Base-by-base conservation (phyloP, 2,797 vertebrate genomes). In the Danio choprae region DNA sequence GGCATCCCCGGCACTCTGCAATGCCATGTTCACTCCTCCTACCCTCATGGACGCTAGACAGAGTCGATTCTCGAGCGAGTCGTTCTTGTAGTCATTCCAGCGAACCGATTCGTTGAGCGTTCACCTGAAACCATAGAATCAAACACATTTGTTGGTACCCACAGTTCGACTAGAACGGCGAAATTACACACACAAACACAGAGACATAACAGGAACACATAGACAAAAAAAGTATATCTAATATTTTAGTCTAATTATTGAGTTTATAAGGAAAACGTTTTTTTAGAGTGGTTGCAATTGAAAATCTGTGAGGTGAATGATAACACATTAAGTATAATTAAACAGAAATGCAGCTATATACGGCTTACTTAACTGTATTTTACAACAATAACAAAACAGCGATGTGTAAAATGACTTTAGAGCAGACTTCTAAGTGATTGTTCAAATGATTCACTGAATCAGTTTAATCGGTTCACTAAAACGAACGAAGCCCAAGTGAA, bases 1-100 rank as follows among this genome's bases (percentile, higher is more conserved):
- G 77, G 84, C 80, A 77, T 86, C 84, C 80, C 79, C 84, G 81
- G 84, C 74, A 81, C 79, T 77, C 82, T 80, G 79, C 84, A 82
- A 83, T 83, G 81, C 81, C 84, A 83, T 83, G 53, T 80, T 82
- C 82, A 84, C 82, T 84, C 81, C 83, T 84, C 81, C 74, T 64
- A 67, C 64, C 48, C 77, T 63, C 64, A 55, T 64, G 70, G 44
- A 74, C 78, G 20, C 36, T 44, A 50, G 41, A 11, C 18, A 43
- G 48, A 79, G 4, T 36, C 77, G 68, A 79, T 43, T 72, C 68
- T 7, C 18, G 4, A 72, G 7, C 11, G 59, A 79, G 55, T 79
- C 59, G 5, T 62, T 55, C 5, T 18, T 16, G 9, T 6, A 44
- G n/a, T 11, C 59, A 56, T 38, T 80, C 69, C 1, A 1, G 0